phyloP scores from a whole-genome alignment of 2,113 vertebrate genomes.

The Misgurnus mizolepis region DNA sequence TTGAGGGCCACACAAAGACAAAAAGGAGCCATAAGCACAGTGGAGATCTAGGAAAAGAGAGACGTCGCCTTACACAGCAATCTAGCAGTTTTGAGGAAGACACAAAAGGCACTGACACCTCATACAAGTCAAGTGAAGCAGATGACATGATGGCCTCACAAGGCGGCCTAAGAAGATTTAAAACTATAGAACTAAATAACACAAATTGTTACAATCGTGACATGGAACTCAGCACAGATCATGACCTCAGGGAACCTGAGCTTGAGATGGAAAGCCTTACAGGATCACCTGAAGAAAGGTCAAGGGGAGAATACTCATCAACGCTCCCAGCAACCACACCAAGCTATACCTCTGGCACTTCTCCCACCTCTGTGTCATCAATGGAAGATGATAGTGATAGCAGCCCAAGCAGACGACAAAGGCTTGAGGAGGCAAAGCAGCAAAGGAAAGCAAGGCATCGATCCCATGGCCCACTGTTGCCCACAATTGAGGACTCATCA shows the following conservation, averaged over 20 bases:
- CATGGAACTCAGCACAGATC: constrained; percentile 84
- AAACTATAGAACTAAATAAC: constrained; percentile 96
- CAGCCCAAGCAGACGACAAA: constrained; percentile 93
- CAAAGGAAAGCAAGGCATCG: constrained; percentile 97
- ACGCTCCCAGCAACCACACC: constrained; percentile 94
- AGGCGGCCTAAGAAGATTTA: constrained; percentile 92
- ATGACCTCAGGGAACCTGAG: constrained; percentile 88
- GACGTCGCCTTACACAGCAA: constrained; percentile 82
- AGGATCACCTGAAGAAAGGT: constrained; percentile 93
- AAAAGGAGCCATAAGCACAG: constrained; percentile 82
- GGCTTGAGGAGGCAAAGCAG: constrained; percentile 94
- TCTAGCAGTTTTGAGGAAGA: constrained; percentile 86
- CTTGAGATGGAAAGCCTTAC: constrained; percentile 99
- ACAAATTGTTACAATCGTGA: constrained; percentile 87
- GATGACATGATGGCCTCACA: constrained; percentile 80
- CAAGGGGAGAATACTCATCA: constrained; percentile 94
- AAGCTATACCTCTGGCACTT: constrained; percentile 96
- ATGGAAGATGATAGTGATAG: constrained; percentile 98
- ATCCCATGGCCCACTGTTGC: constrained; percentile 91
- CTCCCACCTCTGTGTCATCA: constrained; percentile 95
- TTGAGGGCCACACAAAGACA: constrained; percentile 67
- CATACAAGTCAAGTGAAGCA: constrained; percentile 68
- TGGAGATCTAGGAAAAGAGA: constrained; percentile 84
- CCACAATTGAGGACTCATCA: constrained; percentile 97
- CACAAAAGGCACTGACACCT: constrained; percentile 74